A percentile compares a stretch with the other conserved stretches of the same genome.
Evolutionary conservation across 35 echinoderm and acorn worm species (phyloP).

Genomic region (Apostichopus californicus): DNA sequence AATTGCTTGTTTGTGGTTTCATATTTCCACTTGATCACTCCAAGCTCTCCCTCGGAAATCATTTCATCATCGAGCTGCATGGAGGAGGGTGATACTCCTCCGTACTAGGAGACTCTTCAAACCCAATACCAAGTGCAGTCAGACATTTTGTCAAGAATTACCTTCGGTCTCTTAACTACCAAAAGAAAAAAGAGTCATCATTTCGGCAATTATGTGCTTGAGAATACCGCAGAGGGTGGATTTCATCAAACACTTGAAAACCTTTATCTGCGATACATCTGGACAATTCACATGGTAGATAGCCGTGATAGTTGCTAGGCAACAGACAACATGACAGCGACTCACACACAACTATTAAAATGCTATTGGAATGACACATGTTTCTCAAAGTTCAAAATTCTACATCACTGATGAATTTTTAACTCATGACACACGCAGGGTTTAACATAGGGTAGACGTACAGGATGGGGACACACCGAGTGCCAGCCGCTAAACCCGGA

Average conservation of each 20-base stretch:
- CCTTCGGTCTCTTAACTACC: background rate
- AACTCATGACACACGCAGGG: too few relatives aligned
- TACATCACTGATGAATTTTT: too few relatives aligned
- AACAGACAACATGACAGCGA: constrained; percentile 28
- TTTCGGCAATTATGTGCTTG: constrained; percentile 34
- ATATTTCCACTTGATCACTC: background rate
- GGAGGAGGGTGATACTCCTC: background rate
- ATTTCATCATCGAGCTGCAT: background rate
- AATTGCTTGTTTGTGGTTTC: background rate
- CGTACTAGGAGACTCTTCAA: background rate
- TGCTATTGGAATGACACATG: too few relatives aligned
- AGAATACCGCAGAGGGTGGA: constrained; percentile 29
- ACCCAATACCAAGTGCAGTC: background rate
- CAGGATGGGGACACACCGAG: too few relatives aligned
- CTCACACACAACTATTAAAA: too few relatives aligned
- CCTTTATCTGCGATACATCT: constrained; percentile 30
- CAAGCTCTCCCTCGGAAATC: background rate
- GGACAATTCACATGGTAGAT: constrained; percentile 31
- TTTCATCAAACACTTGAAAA: constrained; percentile 40
- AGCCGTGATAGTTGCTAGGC: background rate
- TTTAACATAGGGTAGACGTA: too few relatives aligned
- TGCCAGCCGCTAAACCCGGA: too few relatives aligned
- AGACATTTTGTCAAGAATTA: constrained; percentile 4
- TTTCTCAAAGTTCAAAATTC: too few relatives aligned
- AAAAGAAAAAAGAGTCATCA: constrained; percentile 22